Percentiles rank a stretch among this genome's conserved stretches.
phyloP scores from a whole-genome alignment of 2,113 vertebrate species.

The Cinclus mexicanus region DNA sequence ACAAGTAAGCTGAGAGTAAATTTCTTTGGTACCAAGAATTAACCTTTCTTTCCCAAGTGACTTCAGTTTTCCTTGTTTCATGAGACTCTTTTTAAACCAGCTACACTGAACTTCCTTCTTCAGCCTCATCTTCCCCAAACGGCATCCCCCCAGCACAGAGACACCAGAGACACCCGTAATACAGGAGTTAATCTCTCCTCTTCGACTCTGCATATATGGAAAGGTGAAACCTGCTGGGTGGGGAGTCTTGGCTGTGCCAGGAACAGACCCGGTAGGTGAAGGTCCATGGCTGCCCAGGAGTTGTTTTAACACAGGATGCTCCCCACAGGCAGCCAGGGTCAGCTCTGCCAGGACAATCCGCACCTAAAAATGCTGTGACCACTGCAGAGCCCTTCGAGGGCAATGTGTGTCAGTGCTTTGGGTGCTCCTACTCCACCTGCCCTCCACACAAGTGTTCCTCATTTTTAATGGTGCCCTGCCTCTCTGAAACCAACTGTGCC shows the following conservation, averaged over 20 bases:
- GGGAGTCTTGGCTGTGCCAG: neutral
- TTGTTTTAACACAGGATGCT: fast-evolving
- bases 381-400: neutral
- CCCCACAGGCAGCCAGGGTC: neutral
- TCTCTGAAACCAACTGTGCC: neutral
- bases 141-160: too few relatives aligned
- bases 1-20: neutral
- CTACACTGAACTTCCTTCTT: neutral
- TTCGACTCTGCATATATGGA: fast-evolving
- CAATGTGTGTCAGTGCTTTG: fast-evolving
- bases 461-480: neutral
- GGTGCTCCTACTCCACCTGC: neutral
- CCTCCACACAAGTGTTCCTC: fast-evolving
- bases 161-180: neutral
- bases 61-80: neutral
- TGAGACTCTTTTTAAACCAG: neutral
- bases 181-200: neutral
- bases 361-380: neutral
- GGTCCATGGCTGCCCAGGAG: neutral
- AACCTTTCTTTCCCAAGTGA: neutral
- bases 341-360: neutral
- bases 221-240: neutral
- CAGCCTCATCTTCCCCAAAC: neutral
- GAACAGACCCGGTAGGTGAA: neutral
- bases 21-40: neutral